Evolutionary conservation across 2,797 vertebrate genomes (phyloP), one percentile per base, ranked within the genome.

Genomic region (Hephaestus fuliginosus): DNA sequence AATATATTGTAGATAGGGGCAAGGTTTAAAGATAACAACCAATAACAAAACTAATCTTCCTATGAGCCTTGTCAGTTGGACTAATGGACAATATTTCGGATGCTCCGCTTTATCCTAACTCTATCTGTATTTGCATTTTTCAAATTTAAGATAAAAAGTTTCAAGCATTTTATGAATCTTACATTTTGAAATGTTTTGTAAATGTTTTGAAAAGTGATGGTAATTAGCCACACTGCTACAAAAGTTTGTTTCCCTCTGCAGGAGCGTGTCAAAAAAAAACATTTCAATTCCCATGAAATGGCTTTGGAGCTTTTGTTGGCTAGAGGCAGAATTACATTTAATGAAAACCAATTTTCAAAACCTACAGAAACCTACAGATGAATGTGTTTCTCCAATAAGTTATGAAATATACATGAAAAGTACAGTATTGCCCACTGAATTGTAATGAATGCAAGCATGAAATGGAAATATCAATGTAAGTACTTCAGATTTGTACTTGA

Each of bases 321-420:
- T 52, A 2, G 46, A 77, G 18, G 71, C 28, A 52, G 33, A 78
- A 65, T 57, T 41, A 25, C 5, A 28, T 76, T 69, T 48, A 61
- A 52, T 56, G 20, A 3, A 13, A 71, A 68, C 46, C 12, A 60
- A 46, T 44, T 53, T 61, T 66, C 20, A 15, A 69, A 64, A 41
- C 3, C 13, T 46, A 25, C 56, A 20, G 17, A n/a, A 65, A 63
- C 28, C 60, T 25, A 43, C 49, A 17, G 44, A 22, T 30, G 18
- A 70, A 33, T 33, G 5, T 33, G 30, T 33, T 33, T 33, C 30
- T 33, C 17, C 12, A 66, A 46, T 39, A 17, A 28, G 14, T 70
- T 15, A 44, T 72, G 14, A 73, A 15, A 39, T 39, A 39, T 39
- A 8, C 36, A 36, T 58, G 36, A 48, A 57, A 51, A 22, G 1